phyloP scores from a whole-genome alignment of 2,888 invertebrate species.

The Andrena hattorfiana region DNA sequence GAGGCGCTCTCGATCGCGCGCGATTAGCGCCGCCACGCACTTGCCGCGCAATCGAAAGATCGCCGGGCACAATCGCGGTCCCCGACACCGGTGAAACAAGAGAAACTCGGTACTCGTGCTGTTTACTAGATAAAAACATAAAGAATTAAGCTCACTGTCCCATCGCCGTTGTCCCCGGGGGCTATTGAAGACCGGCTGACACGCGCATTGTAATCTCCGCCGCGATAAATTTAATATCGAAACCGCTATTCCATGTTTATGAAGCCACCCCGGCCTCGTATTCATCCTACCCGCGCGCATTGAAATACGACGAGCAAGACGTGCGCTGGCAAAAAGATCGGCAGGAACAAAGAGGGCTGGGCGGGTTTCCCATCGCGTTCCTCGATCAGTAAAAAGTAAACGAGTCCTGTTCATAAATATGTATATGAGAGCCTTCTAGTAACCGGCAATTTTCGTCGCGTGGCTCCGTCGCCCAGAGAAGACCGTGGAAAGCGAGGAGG shows the following conservation, averaged over 20 bases:
- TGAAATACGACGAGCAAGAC: slow-evolving; percentile 51
- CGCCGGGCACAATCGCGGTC: neutral
- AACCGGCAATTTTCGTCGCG: slow-evolving; percentile 41
- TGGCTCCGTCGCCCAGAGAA: neutral
- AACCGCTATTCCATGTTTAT: slow-evolving; percentile 63
- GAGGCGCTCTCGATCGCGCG: slow-evolving; percentile 8
- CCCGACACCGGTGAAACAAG: slow-evolving; percentile 24
- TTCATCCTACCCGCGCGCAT: slow-evolving; percentile 47
- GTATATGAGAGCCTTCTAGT: slow-evolving; percentile 24
- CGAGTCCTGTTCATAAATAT: slow-evolving; percentile 44
- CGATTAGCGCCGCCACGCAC: slow-evolving; percentile 1
- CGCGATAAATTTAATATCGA: slow-evolving; percentile 68
- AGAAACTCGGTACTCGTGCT: slow-evolving; percentile 14
- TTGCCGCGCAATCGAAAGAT: neutral
- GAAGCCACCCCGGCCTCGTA: slow-evolving; percentile 39
- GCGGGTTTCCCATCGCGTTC: neutral
- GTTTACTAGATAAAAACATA: slow-evolving; percentile 52
- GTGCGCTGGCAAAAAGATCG: slow-evolving; percentile 26
- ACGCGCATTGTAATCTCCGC: slow-evolving; percentile 56
- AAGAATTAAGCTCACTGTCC: slow-evolving; percentile 58
- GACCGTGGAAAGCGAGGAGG: neutral
- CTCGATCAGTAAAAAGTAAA: slow-evolving; percentile 46
- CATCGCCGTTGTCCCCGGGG: slow-evolving; percentile 27
- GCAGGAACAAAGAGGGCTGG: slow-evolving; percentile 46
- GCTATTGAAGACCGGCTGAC: slow-evolving; percentile 62